phyloP scores from a whole-genome alignment of 2,797 vertebrate genomes.

The Mergus octosetaceus region DNA sequence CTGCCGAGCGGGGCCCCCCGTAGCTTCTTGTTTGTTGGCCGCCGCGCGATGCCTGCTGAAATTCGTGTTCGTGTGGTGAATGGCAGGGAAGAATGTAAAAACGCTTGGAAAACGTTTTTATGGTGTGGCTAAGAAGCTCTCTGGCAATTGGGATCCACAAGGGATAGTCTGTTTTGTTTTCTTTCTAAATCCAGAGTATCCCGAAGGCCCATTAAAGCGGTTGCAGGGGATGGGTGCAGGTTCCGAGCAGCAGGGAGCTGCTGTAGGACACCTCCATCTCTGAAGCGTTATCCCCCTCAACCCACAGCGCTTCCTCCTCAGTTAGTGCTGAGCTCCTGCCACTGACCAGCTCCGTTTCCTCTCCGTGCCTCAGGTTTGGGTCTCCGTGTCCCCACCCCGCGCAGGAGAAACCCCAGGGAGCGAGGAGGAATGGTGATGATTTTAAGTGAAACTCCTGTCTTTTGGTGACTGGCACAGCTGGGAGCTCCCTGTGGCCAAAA shows the following conservation, averaged over 20 bases:
- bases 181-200: background rate
- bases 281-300: background rate
- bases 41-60: background rate
- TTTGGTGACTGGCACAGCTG: background rate
- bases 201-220: background rate
- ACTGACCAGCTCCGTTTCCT: background rate
- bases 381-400: fast-evolving
- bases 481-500: background rate
- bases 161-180: background rate
- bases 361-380: background rate
- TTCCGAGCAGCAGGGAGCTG: background rate
- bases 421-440: background rate
- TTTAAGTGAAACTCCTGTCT: fast-evolving
- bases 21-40: background rate
- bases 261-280: background rate
- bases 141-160: background rate
- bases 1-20: background rate
- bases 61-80: background rate
- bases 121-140: background rate
- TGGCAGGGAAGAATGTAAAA: background rate
- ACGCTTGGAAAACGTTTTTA: background rate
- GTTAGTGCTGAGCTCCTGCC: background rate
- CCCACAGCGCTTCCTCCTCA: background rate
- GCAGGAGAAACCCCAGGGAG: fast-evolving
- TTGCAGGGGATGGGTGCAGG: background rate